phyloP scores from a whole-genome alignment of 1,140 invertebrate genomes.

The Meloidogyne hapla region DNA sequence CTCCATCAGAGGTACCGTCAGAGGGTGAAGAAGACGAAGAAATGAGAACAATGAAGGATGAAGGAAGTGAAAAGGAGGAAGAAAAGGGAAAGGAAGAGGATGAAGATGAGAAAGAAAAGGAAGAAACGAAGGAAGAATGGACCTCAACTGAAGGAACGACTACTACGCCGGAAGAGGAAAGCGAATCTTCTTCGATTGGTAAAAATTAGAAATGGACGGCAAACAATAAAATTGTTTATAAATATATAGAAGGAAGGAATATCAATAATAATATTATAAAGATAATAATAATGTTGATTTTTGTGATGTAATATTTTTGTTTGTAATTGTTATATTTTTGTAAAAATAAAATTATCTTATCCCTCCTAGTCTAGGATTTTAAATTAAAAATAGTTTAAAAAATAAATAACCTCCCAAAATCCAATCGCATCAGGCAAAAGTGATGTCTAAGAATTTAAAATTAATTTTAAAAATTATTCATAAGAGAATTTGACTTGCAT shows the following conservation, averaged over 20 bases:
- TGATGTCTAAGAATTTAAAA: slow-evolving; percentile 30
- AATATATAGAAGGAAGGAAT: no score
- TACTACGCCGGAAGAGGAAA: background rate
- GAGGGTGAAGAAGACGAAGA: background rate
- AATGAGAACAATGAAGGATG: no score
- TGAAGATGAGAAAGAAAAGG: background rate
- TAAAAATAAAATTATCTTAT: no score
- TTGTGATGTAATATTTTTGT: no score
- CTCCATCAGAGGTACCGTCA: background rate
- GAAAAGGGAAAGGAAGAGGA: no score
- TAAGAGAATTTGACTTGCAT: slow-evolving; percentile 27
- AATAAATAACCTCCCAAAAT: slow-evolving; percentile 32
- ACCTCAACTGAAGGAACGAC: background rate
- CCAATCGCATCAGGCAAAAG: slow-evolving; percentile 36
- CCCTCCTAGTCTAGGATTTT: background rate
- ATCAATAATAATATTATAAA: no score
- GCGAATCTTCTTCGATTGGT: background rate
- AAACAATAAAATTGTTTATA: background rate
- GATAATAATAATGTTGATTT: background rate
- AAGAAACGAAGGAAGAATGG: no score
- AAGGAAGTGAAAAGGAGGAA: background rate
- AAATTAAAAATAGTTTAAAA: background rate
- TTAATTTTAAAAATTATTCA: background rate
- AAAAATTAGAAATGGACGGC: background rate
- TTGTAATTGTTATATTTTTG: no score